Evolutionary conservation across 2,888 invertebrate genomes (phyloP).

Genomic region (Polydrusus cervinus): DNA sequence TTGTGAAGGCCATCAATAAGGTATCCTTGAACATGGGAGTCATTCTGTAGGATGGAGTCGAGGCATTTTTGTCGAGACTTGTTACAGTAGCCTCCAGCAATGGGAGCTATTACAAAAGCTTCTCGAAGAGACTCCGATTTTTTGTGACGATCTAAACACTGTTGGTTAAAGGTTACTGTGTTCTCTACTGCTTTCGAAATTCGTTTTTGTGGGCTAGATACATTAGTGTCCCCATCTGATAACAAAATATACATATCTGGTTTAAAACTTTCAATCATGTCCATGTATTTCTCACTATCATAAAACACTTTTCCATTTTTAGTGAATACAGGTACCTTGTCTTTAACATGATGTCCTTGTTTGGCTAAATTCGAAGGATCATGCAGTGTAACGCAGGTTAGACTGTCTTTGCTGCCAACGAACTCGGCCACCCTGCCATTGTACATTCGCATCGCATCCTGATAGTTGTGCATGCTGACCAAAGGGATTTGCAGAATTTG

Average conservation of each 20-base stretch:
- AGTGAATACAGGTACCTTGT: conserved; percentile 85
- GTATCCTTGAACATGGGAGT: conserved; percentile 79
- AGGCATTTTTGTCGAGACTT: conserved; percentile 79
- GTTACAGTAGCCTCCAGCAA: conserved; percentile 77
- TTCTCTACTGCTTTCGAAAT: conserved; percentile 81
- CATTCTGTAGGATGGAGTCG: conserved; percentile 75
- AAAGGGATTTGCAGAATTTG: conserved; percentile 83
- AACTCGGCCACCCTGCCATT: conserved; percentile 81
- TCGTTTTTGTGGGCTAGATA: conserved; percentile 80
- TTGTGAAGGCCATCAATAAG: conserved; percentile 88
- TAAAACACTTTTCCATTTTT: conserved; percentile 83
- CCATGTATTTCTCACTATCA: conserved; percentile 81
- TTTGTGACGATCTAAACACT: conserved; percentile 79
- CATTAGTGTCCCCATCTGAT: conserved; percentile 84
- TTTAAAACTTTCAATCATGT: conserved; percentile 82
- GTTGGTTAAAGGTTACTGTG: conserved; percentile 79
- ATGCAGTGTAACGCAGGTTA: conserved; percentile 76
- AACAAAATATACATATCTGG: conserved; percentile 89
- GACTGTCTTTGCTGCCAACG: conserved; percentile 74
- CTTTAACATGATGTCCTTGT: conserved; percentile 82
- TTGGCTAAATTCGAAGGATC: conserved; percentile 81
- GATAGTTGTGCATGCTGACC: conserved; percentile 75
- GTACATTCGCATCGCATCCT: conserved; percentile 78
- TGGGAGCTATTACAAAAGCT: conserved; percentile 77
- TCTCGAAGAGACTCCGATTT: conserved; percentile 74